phyloP scores from a whole-genome alignment of 2,113 vertebrate species.

The Nothoprocta perdicaria region DNA sequence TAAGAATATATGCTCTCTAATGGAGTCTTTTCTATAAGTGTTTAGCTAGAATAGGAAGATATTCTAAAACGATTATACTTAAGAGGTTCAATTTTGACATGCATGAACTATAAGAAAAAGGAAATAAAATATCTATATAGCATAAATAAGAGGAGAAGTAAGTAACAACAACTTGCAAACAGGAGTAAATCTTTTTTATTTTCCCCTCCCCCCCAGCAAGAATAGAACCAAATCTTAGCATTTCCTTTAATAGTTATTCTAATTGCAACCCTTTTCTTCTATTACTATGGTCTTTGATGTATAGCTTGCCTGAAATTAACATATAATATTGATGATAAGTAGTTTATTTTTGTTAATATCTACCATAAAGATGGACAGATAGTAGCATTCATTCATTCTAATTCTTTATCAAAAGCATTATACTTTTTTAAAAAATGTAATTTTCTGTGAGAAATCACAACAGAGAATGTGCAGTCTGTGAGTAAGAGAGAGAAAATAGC shows the following conservation, averaged over 20 bases:
- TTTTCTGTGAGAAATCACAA: background rate
- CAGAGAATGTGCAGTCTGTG: background rate
- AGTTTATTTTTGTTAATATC: slow-evolving; percentile 14
- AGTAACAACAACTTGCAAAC: background rate
- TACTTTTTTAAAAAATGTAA: background rate
- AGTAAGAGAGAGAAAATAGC: background rate
- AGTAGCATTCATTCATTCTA: background rate
- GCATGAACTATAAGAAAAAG: background rate
- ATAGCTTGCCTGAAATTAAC: background rate
- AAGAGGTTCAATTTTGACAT: background rate
- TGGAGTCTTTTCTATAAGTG: background rate
- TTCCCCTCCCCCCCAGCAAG: no score
- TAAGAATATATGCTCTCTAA: background rate
- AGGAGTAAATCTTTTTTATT: background rate
- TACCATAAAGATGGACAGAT: background rate
- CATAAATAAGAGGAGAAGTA: background rate
- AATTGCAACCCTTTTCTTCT: background rate
- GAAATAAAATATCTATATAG: background rate
- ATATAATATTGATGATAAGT: background rate
- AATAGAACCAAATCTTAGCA: background rate
- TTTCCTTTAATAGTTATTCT: background rate
- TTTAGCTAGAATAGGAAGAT: background rate
- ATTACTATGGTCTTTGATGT: background rate
- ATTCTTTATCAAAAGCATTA: background rate
- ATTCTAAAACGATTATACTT: background rate